Conservation (phyloP, 2,797 vertebrate genomes). For the Anolis apletophallus region DNA sequence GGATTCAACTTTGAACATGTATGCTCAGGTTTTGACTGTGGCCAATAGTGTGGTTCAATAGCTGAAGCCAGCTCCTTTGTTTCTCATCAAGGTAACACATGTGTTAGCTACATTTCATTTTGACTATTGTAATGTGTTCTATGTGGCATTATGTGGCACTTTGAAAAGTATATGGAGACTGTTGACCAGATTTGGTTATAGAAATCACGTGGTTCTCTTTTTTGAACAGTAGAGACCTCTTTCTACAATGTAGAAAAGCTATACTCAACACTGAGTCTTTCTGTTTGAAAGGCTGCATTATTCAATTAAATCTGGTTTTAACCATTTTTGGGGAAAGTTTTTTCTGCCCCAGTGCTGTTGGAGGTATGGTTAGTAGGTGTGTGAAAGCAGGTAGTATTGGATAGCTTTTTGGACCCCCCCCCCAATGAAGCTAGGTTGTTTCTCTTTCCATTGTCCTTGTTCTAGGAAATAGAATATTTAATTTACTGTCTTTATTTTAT, state of each 20-base stretch:
- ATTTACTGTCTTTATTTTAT: too few relatives aligned
- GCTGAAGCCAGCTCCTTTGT: too few relatives aligned
- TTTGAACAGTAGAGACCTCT: not conserved
- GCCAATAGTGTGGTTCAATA: too few relatives aligned
- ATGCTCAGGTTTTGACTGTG: too few relatives aligned
- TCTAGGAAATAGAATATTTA: not conserved
- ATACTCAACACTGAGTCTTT: not conserved
- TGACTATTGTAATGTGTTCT: not conserved
- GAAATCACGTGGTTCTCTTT: not conserved
- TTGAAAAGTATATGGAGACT: not conserved
- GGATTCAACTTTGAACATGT: too few relatives aligned
- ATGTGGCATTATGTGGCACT: not conserved
- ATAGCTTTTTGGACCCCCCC: not conserved
- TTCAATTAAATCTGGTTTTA: too few relatives aligned
- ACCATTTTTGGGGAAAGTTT: too few relatives aligned
- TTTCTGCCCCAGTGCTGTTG: too few relatives aligned
- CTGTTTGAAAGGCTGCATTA: not conserved
- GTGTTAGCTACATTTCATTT: not conserved
- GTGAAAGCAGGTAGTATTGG: not conserved
- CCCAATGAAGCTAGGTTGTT: not conserved
- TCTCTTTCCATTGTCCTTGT: not conserved
- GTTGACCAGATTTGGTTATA: not conserved
- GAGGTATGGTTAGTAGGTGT: not conserved
- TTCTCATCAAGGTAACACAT: not conserved
- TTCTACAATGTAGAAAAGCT: not conserved